Percentiles rank a stretch among this genome's conserved stretches.
These are phyloP conservation scores for Falcunculus frontatus DNA, from an alignment of 2,113 vertebrate genomes.

Conservation along the genomic window DNA sequence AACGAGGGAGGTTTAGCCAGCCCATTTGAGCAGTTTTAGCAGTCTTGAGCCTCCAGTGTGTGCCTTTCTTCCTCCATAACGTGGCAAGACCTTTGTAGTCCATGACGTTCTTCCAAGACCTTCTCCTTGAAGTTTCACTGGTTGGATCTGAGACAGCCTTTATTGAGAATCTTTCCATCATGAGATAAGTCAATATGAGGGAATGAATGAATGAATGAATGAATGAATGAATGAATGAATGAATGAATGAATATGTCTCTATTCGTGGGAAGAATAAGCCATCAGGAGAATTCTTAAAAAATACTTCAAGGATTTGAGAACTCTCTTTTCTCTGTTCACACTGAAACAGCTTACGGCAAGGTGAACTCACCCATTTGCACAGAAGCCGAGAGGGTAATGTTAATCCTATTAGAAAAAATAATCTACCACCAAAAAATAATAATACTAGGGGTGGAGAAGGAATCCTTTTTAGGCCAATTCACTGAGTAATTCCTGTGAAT, in stretches of 20 bases:
- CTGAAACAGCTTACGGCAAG: constrained; percentile 14
- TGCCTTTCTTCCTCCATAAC: not conserved
- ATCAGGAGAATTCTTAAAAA: not conserved
- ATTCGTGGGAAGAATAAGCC: not conserved
- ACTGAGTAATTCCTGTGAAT: not conserved
- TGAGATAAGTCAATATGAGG: not conserved
- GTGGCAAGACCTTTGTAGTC: not conserved
- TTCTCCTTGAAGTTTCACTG: not conserved
- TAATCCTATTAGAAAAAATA: constrained; percentile 56
- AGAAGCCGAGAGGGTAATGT: not conserved
- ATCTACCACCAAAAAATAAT: constrained; percentile 17
- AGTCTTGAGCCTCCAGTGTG: fast-evolving
- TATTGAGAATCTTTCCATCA: not conserved
- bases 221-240: not conserved
- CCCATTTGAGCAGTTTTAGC: not conserved
- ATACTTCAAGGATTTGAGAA: not conserved
- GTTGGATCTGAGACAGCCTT: not conserved
- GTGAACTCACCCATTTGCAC: constrained; percentile 7
- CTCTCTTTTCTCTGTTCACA: not conserved
- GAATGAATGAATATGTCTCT: not conserved
- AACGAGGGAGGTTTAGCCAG: not conserved
- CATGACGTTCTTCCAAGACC: not conserved
- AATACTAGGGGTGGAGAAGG: not conserved
- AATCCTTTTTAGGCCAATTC: not conserved
- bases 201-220: not conserved